phyloP scores from a whole-genome alignment of 2,113 vertebrate genomes.

The Clinocottus analis region DNA sequence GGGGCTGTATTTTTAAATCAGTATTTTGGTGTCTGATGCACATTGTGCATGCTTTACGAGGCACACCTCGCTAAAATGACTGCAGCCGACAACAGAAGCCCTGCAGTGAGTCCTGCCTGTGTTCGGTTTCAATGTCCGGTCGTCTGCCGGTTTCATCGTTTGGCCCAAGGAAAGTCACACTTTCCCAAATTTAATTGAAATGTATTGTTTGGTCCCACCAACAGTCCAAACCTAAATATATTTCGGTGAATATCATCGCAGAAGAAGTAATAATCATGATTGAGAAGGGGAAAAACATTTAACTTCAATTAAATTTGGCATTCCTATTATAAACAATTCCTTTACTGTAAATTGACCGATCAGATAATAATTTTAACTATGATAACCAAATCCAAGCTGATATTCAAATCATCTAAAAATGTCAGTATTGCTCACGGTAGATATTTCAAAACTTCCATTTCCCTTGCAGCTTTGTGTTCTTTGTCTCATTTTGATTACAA shows the following conservation, averaged over 20 bases:
- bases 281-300: background rate
- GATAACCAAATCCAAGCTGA: background rate
- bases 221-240: background rate
- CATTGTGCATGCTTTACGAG: background rate
- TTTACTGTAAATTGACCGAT: background rate
- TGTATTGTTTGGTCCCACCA: background rate
- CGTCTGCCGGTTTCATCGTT: background rate
- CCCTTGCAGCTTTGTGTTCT: background rate
- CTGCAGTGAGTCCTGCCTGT: background rate
- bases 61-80: background rate
- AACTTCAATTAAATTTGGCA: too few relatives aligned
- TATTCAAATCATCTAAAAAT: background rate
- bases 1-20: background rate
- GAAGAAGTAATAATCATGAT: background rate
- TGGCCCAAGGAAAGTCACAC: background rate
- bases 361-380: background rate
- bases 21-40: background rate
- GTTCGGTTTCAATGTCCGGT: background rate
- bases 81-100: background rate
- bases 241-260: background rate
- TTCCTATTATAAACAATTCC: too few relatives aligned
- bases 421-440: background rate
- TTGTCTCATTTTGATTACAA: conserved; percentile 7
- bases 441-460: background rate
- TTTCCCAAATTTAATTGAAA: too few relatives aligned